A percentile compares a stretch with the other conserved stretches of the same genome.
phyloP scores from a whole-genome alignment of 2,888 invertebrate genomes.

The Automeris io region DNA sequence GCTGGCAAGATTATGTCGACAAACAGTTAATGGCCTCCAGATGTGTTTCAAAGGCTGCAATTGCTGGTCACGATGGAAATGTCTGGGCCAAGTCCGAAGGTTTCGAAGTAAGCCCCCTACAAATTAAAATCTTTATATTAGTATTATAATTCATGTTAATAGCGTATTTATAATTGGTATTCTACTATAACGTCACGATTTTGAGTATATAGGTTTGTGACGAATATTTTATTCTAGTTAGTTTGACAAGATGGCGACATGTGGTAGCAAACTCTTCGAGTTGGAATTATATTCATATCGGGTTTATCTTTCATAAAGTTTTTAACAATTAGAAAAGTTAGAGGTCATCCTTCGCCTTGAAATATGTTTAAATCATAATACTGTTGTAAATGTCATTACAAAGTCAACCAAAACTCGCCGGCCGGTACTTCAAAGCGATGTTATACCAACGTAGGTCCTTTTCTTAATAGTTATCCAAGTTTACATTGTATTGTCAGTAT shows the following conservation, averaged over 20 bases:
- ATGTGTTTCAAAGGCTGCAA: conserved; percentile 96
- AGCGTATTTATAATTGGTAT: background rate
- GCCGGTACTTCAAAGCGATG: too few species aligned
- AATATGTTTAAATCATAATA: background rate
- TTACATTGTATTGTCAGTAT: too few species aligned
- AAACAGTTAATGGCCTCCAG: conserved; percentile 96
- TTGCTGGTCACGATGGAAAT: conserved; percentile 96
- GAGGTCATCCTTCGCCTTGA: background rate
- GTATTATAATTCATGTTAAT: background rate
- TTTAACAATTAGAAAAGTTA: too few species aligned
- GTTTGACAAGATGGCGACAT: conserved; percentile 77
- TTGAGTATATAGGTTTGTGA: conserved; percentile 15
- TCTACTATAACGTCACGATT: too few species aligned
- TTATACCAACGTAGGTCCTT: too few species aligned
- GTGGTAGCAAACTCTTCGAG: conserved; percentile 56
- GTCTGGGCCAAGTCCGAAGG: conserved; percentile 96
- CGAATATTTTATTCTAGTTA: conserved; percentile 59
- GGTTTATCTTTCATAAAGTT: background rate
- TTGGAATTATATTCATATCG: conserved; percentile 23
- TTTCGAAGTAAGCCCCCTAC: conserved; percentile 89
- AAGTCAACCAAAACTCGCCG: background rate
- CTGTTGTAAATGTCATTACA: background rate
- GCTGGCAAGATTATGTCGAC: conserved; percentile 99
- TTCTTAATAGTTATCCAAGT: too few species aligned
- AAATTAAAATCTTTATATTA: background rate